Evolutionary conservation across 2,113 vertebrate species (phyloP), one percentile per base, ranked within the genome.

Genomic region (Odontophorus gujanensis): DNA sequence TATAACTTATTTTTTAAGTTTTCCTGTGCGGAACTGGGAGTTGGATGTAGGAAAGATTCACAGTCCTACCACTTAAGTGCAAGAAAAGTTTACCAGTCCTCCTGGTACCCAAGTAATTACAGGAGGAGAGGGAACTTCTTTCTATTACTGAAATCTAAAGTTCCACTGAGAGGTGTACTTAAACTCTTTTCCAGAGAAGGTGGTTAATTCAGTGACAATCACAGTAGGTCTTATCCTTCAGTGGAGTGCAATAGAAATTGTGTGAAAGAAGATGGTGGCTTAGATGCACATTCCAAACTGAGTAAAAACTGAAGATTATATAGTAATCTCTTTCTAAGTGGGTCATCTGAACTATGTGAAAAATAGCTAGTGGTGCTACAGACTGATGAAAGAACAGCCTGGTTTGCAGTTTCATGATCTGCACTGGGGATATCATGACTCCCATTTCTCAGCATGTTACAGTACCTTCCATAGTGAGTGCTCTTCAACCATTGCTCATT

Each of bases 351-450:
- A 61, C 7, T 36, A 65, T 66, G 38, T 11, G 9, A 21, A 36
- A 66, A 58, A 15, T 53, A 22, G 14, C 11, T 71, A 43, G 51
- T 58, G 26, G 13, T 38, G n/a, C 13, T 85, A n/a, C 6, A 59
- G 30, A 85, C 24, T 55, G 22, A 11, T 9, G n/a, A 59, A 4
- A 73, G 82, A 53, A 42, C 36, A 26, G 11, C 1, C 12, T 91
- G 7, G 5, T 59, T 55, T 26, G 28, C 3, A 34, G 12, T 87
- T 79, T 72, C 18, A 18, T 18, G 2, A 34, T 65, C 63, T 59
- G 2, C 10, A 55, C 2, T 13, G 42, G 15, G 0, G 0, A n/a
- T 53, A 4, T 13, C 57, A 40, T 43, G n/a, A 66, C 18, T 72
- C 14, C 12, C 8, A 7, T 30, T 11, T n/a, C 32, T 25, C 45